Conservation (phyloP, 2,113 vertebrate genomes). For the Actinemys pallida region DNA sequence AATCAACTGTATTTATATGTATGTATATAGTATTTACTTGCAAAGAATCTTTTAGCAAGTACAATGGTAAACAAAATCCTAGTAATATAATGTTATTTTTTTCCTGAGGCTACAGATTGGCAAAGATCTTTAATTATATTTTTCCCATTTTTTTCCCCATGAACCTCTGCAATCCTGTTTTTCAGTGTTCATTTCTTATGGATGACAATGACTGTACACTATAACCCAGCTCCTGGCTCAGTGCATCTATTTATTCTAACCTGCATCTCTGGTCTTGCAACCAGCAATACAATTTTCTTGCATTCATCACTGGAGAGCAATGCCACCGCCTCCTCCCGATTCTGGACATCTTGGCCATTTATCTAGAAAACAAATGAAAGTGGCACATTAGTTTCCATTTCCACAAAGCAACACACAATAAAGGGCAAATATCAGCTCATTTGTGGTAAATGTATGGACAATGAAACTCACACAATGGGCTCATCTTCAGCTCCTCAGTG, state of each 20-base stretch:
- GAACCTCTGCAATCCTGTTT: conserved; percentile 6
- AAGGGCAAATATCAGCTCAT: conserved; percentile 83
- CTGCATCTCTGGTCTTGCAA: conserved; percentile 94
- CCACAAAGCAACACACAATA: conserved; percentile 80
- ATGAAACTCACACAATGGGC: conserved; percentile 77
- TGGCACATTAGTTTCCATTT: conserved; percentile 82
- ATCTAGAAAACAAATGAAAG: conserved; percentile 89
- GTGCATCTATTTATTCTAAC: conserved; percentile 77
- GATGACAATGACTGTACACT: background rate
- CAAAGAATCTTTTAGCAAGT: background rate
- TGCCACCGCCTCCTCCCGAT: conserved; percentile 92
- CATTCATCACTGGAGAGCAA: conserved; percentile 91
- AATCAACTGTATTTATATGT: background rate
- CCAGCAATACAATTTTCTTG: conserved; percentile 90
- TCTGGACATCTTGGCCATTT: conserved; percentile 95
- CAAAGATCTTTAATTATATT: conserved; percentile 1
- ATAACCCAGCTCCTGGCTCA: conserved; percentile 7
- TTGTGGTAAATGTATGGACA: conserved; percentile 82
- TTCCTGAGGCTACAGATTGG: background rate
- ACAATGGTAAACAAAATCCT: conserved; percentile 2
- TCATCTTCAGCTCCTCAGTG: conserved; percentile 78
- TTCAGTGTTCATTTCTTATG: conserved; percentile 24
- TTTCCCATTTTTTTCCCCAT: conserved; percentile 5
- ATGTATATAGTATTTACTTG: background rate
- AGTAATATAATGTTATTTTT: background rate